Evolutionary conservation across 2,888 invertebrate genomes (phyloP).

Genomic region (Caprella mutica): DNA sequence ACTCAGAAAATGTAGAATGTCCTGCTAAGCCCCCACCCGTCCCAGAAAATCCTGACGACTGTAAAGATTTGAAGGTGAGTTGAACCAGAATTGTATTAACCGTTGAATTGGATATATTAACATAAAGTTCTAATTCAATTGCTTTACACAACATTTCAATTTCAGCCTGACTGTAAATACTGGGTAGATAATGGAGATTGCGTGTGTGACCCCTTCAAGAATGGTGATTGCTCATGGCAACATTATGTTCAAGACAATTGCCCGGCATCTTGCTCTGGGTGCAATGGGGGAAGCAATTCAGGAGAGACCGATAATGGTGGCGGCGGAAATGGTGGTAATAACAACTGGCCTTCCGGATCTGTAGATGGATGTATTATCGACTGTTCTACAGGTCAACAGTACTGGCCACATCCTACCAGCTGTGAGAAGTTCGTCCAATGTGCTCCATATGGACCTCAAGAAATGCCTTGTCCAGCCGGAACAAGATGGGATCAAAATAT

Average conservation of each 20-base stretch:
- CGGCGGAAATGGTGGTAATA: not conserved
- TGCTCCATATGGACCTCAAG: slow-evolving; percentile 16
- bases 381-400: slow-evolving; percentile 2
- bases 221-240: slow-evolving; percentile 17
- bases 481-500: slow-evolving; percentile 14
- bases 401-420: slow-evolving; percentile 24
- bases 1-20: slow-evolving; percentile 33
- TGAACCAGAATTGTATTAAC: too few relatives aligned
- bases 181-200: slow-evolving; percentile 19
- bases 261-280: slow-evolving; percentile 14
- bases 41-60: slow-evolving; percentile 3
- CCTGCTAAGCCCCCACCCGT: slow-evolving; percentile 10
- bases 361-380: slow-evolving; percentile 12
- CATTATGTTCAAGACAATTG: slow-evolving; percentile 17
- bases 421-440: slow-evolving; percentile 35
- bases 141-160: not conserved
- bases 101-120: slow-evolving; percentile 9
- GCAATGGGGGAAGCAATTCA: not conserved
- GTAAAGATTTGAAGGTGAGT: slow-evolving; percentile 2
- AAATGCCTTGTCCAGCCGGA: slow-evolving; percentile 13
- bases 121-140: not conserved
- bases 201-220: slow-evolving; percentile 7
- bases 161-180: slow-evolving; percentile 11
- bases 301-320: not conserved
- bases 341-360: not conserved